phyloP scores from a whole-genome alignment of 2,888 invertebrate genomes.

The Stenotaenia linearis region DNA sequence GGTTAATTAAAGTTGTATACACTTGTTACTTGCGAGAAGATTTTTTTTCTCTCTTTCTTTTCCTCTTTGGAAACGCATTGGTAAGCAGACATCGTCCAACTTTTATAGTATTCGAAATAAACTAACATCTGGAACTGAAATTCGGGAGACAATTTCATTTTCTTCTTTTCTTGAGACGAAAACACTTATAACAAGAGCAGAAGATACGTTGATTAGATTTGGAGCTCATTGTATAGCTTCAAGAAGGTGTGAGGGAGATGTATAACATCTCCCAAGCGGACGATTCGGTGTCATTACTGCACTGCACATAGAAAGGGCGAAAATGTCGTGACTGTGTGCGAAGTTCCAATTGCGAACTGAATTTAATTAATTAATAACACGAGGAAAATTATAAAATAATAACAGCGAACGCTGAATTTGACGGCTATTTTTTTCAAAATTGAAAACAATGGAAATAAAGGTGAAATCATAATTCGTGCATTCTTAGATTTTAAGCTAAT shows the following conservation, averaged over 20 bases:
- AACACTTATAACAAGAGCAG: background rate
- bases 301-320: background rate
- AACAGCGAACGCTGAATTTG: background rate
- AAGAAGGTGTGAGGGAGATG: background rate
- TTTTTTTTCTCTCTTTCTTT: background rate
- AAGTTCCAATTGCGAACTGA: background rate
- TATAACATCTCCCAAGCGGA: background rate
- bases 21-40: background rate
- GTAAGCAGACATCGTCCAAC: background rate
- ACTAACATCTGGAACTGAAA: constrained; percentile 12
- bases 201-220: constrained; percentile 24
- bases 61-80: background rate
- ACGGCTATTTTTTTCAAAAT: background rate
- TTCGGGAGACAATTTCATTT: constrained; percentile 3
- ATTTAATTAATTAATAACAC: background rate
- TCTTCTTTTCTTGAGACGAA: background rate
- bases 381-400: background rate
- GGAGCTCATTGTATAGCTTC: background rate
- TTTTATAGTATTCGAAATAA: background rate
- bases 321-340: background rate
- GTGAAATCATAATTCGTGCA: background rate
- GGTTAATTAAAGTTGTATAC: background rate
- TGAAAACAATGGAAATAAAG: background rate
- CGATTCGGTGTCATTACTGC: constrained; percentile 3
- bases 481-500: background rate